Base-by-base conservation (phyloP, 2,113 vertebrate genomes). In the Crotophaga sulcirostris region DNA sequence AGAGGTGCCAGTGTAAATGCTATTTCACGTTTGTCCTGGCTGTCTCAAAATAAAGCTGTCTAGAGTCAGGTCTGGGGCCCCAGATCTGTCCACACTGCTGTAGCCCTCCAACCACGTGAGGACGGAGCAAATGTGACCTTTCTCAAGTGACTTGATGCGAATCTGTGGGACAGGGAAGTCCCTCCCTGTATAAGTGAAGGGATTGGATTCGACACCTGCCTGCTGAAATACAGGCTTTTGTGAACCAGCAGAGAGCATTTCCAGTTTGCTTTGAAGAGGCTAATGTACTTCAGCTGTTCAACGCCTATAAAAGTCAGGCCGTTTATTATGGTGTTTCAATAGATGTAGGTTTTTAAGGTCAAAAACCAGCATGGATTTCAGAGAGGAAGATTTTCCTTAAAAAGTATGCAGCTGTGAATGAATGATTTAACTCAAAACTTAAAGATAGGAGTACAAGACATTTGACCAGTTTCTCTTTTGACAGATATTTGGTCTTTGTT, bases 191-290 rank as follows among this genome's bases (percentile, higher is more conserved):
- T 1, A 11, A 59, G 64, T 87, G 95, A 96, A 86, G 84, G 84
- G 91, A 93, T 94, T 77, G 90, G 78, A 52, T 33, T 29, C 0
- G 87, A 96, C 95, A 91, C 78, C 84, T 91, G 89, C 91, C 63
- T 6, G 5, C 76, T 45, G 60, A 11, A 40, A 77, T 51, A 15
- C 70, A 1, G 89, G 81, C 70, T 76, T 51, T 19, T 16, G 67
- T 6, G 70, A 80, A 47, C 52, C 3, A 4, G 66, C 66, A 44
- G 40, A 25, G 79, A 85, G 81, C 60, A 10, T 5, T 79, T 83
- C 60, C 91, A 26, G 77, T 82, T 20, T 56, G 55, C 62, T 83
- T 33, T 74, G 82, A n/a, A 73, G 64, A 72, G 58, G 13, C 55
- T 67, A 47, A 94, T 63, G 68, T 34, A 33, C 87, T 66, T 96